These are phyloP conservation scores for Aselliscus stoliczkanus DNA, from an alignment of 2,797 vertebrate genomes.

Conservation along the genomic window DNA sequence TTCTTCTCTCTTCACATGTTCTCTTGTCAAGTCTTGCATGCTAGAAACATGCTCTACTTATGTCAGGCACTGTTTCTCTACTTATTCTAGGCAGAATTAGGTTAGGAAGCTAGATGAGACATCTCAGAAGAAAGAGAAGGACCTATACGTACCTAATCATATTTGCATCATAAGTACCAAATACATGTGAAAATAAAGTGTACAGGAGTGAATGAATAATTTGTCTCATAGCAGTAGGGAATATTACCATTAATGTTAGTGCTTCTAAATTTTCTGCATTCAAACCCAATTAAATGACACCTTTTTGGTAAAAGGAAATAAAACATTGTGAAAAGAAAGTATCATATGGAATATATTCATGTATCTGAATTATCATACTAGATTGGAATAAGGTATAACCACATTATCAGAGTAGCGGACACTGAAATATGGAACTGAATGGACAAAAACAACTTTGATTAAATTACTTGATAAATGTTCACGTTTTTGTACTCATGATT, in stretches of 20 bases:
- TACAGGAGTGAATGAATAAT: neutral
- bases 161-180: neutral
- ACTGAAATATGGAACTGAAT: neutral
- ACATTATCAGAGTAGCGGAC: neutral
- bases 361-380: neutral
- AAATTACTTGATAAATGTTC: neutral
- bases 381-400: neutral
- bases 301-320: neutral
- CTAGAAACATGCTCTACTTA: neutral
- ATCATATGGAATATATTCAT: neutral
- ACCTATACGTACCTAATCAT: too few species aligned
- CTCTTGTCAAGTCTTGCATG: neutral
- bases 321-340: neutral
- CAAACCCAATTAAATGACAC: neutral
- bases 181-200: neutral
- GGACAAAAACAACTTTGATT: neutral
- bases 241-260: neutral
- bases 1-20: neutral
- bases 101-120: neutral
- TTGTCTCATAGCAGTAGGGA: neutral
- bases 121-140: neutral
- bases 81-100: neutral
- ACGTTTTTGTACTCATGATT: neutral
- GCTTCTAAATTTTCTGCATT: neutral
- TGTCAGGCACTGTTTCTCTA: neutral